These are phyloP conservation scores for Cynoglossus semilaevis DNA, from an alignment of 2,113 vertebrate genomes.

Conservation along the genomic window DNA sequence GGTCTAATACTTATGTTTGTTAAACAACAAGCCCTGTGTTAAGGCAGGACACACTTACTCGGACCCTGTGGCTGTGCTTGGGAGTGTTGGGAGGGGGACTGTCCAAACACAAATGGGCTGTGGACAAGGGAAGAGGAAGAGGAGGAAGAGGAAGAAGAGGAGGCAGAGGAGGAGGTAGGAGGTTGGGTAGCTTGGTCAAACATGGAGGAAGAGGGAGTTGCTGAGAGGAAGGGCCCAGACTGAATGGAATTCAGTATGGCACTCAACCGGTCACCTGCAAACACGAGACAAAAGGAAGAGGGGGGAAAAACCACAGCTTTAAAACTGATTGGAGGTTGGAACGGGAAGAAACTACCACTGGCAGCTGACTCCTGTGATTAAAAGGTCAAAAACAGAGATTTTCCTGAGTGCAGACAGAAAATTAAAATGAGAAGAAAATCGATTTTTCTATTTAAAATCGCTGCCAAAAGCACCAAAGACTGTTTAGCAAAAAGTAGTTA, in stretches of 20 bases:
- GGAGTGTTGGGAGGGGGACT: slow-evolving; percentile 99
- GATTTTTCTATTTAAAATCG: not conserved
- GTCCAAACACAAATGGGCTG: slow-evolving; percentile 99
- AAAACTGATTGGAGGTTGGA: slow-evolving; percentile 72
- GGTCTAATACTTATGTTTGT: no score
- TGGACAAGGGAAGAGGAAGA: slow-evolving; percentile 90
- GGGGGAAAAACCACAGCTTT: slow-evolving; percentile 85
- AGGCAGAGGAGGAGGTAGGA: slow-evolving; percentile 81
- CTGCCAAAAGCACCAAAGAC: not conserved
- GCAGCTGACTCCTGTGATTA: slow-evolving; percentile 15
- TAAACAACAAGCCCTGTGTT: slow-evolving; percentile 73
- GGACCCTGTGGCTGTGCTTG: slow-evolving; percentile 94
- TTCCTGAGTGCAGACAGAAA: not conserved
- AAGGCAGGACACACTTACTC: slow-evolving; percentile 97
- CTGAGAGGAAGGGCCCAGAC: slow-evolving; percentile 98
- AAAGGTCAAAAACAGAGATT: not conserved
- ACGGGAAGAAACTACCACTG: slow-evolving; percentile 46
- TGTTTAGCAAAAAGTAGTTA: no score
- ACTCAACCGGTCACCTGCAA: slow-evolving; percentile 99
- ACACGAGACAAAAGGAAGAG: slow-evolving; percentile 95
- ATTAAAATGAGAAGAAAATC: not conserved
- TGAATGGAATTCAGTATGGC: slow-evolving; percentile 99
- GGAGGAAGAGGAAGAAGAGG: slow-evolving; percentile 86
- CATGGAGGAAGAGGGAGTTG: slow-evolving; percentile 88
- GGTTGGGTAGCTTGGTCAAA: slow-evolving; percentile 99